Base-by-base conservation (phyloP, 2,113 vertebrate species). In the Cynocephalus volans region DNA sequence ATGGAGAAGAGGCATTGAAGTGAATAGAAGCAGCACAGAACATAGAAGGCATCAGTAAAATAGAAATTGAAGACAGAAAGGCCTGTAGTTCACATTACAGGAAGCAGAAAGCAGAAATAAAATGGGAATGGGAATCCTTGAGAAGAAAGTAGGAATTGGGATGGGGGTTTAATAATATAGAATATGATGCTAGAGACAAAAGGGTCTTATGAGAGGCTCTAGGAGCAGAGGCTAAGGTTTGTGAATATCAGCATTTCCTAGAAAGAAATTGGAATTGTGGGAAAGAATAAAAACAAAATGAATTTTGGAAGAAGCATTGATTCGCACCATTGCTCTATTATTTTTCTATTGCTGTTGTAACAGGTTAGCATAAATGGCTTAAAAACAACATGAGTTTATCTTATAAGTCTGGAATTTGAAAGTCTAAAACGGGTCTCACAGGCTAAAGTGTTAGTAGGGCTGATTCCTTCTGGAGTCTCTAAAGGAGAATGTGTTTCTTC, bases 21-120 rank as follows among this genome's bases (percentile, higher is more conserved):
- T 88, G 79, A 0, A 19, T 5, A 79, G 58, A 80, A 72, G 84
- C 36, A 50, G 31, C 33, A 23, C 33, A 58, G 58, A 75, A 11
- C 21, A 41, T 41, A 52, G 15, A 75, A 86, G 13, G 36, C 92
- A 26, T 69, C 54, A 77, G 21, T 81, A 33, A 69, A 85, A 31
- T 28, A 79, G 76, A 56, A 93, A 50, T 21, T 79, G 50, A 94
- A 93, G 45, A 17, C 33, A 31, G 56, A 85, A 77, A 79, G 17
- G 6, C 8, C 52, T 8, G 19, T 56, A 8, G 6, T 65, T 95
- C 13, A 52, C 65, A 88, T 58, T 62, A 91, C 88, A 69, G n/a
- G 33, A 82, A 54, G 19, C 41, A 73, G 36, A n/a, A 64, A 89
- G 19, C 28, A 95, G 64, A 94, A 93, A 77, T 82, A 89, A 84